Percentiles rank a stretch among this genome's conserved stretches.
Evolutionary conservation across 1,140 invertebrate genomes (phyloP).

Genomic region (Drosophila jambulina): DNA sequence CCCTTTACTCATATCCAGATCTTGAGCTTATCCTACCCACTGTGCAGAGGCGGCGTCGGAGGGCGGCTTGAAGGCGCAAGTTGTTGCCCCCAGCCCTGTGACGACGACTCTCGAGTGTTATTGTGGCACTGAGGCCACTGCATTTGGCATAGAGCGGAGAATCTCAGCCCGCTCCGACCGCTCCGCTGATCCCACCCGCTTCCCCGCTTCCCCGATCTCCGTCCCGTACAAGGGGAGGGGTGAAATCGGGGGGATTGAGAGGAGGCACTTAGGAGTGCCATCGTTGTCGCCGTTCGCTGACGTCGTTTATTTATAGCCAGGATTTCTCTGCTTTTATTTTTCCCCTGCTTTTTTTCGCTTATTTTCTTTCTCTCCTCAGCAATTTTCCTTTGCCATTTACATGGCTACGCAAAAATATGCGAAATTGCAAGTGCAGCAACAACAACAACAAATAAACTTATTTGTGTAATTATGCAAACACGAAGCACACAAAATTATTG

Average conservation of each 20-base stretch:
- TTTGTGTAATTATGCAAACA: slow-evolving; percentile 73
- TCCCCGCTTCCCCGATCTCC: not conserved
- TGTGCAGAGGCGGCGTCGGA: slow-evolving; percentile 13
- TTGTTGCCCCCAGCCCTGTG: slow-evolving; percentile 70
- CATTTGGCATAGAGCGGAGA: slow-evolving; percentile 69
- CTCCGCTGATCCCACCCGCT: slow-evolving; percentile 22
- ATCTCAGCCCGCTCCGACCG: slow-evolving; percentile 33
- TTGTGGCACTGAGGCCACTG: slow-evolving; percentile 57
- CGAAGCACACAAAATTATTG: slow-evolving; percentile 57
- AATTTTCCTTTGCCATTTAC: slow-evolving; percentile 56
- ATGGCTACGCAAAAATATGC: slow-evolving; percentile 72
- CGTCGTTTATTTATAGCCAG: slow-evolving; percentile 72
- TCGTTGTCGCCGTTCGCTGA: slow-evolving; percentile 59
- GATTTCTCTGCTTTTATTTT: slow-evolving; percentile 58
- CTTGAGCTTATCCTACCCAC: not conserved
- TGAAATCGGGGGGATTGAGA: slow-evolving; percentile 12
- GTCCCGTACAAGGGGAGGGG: not conserved
- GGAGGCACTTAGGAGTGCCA: slow-evolving; percentile 73
- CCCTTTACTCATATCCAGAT: too few relatives aligned
- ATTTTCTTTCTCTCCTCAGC: slow-evolving; percentile 39
- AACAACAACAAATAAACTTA: slow-evolving; percentile 35
- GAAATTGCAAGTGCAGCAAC: slow-evolving; percentile 41
- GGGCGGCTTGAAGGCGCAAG: slow-evolving; percentile 32
- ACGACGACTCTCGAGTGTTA: slow-evolving; percentile 57
- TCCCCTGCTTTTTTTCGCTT: slow-evolving; percentile 46